Evolutionary conservation across 2,113 vertebrate species (phyloP), one percentile per base, ranked within the genome.

Genomic region (Petromus typicus): DNA sequence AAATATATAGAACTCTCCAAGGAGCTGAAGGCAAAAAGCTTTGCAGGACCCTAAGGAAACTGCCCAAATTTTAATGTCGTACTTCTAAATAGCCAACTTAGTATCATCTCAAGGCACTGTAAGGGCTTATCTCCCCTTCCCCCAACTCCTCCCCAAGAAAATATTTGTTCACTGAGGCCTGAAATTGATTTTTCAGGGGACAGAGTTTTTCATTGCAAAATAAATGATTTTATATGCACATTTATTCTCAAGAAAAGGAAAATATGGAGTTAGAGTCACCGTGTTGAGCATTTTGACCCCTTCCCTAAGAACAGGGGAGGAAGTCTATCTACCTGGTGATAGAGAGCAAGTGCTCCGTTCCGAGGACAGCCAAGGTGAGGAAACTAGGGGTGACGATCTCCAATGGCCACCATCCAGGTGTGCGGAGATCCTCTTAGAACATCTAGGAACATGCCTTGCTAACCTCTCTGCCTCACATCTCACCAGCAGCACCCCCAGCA

Each of bases 131-230:
- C 12, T 66, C 37, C 48, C 90, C 32, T 54, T 73, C 45, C 32
- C 6, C n/a, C 10, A 25, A 45, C 22, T 45, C n/a, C 37, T 91
- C 84, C 89, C 75, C 27, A 23, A 96, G 94, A 48, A 95, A 94
- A 89, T 89, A 92, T 90, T 93, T 97, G 67, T 96, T 97, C 93
- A 80, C 69, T 97, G 97, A 95, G 69, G 86, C 97, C 93, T 97
- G 96, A 97, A 97, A 96, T 91, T 93, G 67, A 96, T 94, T 96
- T 96, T 97, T 96, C 82, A 87, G 59, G 80, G 91, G 93, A 95
- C 83, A 91, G 69, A 66, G n/a, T 75, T 76, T 94, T 96, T 94
- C 67, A 93, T 97, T 91, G 95, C 86, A 97, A 94, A 95, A 96
- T 93, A 95, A 95, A 85, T 87, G 4, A 71, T 94, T 96, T 97